Evolutionary conservation across 2,888 invertebrate genomes (phyloP).

Genomic region (Eilema sororculum): DNA sequence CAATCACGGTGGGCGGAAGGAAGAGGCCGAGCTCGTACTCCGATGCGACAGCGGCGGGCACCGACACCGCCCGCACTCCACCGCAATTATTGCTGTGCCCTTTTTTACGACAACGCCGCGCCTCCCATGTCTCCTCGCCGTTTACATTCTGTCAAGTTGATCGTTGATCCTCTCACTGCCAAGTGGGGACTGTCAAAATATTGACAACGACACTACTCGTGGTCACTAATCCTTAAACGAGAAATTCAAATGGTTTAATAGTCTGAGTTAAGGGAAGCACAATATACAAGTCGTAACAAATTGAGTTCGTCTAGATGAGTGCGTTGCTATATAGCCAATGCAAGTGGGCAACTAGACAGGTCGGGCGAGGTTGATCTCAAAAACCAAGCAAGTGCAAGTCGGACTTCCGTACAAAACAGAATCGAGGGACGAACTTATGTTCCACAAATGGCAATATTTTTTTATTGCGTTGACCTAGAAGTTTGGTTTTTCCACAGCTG

Average conservation of each 20-base stretch:
- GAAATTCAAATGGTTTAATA: background rate
- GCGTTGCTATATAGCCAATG: background rate
- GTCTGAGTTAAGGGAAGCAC: background rate
- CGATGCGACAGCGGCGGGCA: constrained; percentile 62
- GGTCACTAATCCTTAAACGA: constrained; percentile 28
- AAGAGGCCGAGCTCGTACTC: constrained; percentile 76
- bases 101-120: constrained; percentile 68
- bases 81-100: constrained; percentile 75
- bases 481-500: no score
- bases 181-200: constrained; percentile 65
- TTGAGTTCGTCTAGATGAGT: background rate
- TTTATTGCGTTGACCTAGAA: no score
- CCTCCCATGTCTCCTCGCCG: constrained; percentile 69
- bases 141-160: constrained; percentile 77
- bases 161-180: constrained; percentile 69
- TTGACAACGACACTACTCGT: constrained; percentile 60
- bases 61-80: constrained; percentile 56
- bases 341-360: background rate
- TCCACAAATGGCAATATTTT: no score
- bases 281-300: background rate
- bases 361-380: background rate
- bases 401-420: no score
- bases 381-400: no score
- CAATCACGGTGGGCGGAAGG: constrained; percentile 83
- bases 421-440: no score